Percentiles rank a stretch among this genome's conserved stretches.
phyloP scores from a whole-genome alignment of 2,797 vertebrate genomes.

The Rachycentron canadum region DNA sequence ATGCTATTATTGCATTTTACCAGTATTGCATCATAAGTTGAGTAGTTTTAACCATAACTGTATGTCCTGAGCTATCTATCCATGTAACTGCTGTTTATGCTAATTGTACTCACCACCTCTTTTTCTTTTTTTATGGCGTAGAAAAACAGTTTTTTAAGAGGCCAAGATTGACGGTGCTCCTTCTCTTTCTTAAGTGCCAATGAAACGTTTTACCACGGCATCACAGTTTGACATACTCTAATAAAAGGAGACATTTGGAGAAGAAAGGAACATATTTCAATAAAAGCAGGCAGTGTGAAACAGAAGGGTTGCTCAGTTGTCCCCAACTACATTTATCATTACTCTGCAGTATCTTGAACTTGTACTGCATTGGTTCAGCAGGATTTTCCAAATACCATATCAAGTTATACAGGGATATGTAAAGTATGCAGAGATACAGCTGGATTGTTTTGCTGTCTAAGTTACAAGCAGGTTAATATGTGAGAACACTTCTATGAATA shows the following conservation, averaged over 20 bases:
- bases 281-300: slow-evolving; percentile 6
- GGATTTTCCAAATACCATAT: background rate
- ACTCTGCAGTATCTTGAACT: background rate
- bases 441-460: background rate
- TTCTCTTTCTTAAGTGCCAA: slow-evolving; percentile 44
- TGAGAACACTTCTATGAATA: slow-evolving; percentile 19
- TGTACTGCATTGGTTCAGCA: slow-evolving; percentile 7
- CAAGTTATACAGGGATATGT: background rate
- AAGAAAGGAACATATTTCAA: slow-evolving; percentile 14
- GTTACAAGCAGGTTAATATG: background rate
- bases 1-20: slow-evolving; percentile 42
- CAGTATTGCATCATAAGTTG: slow-evolving; percentile 41
- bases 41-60: slow-evolving; percentile 10
- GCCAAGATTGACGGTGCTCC: slow-evolving; percentile 35
- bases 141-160: slow-evolving; percentile 43
- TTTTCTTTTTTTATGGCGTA: slow-evolving; percentile 19
- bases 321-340: slow-evolving; percentile 19
- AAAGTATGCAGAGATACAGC: background rate
- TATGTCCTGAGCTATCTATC: background rate
- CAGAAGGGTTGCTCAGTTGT: background rate
- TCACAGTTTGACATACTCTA: slow-evolving; percentile 44
- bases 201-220: slow-evolving; percentile 53
- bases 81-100: slow-evolving; percentile 25
- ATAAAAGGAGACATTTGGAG: slow-evolving; percentile 47
- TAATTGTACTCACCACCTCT: slow-evolving; percentile 25